Percentiles rank a stretch among this genome's conserved stretches.
These are phyloP conservation scores for Oscheius sp. DNA, from an alignment of 2,888 invertebrate species.

Conservation along the genomic window DNA sequence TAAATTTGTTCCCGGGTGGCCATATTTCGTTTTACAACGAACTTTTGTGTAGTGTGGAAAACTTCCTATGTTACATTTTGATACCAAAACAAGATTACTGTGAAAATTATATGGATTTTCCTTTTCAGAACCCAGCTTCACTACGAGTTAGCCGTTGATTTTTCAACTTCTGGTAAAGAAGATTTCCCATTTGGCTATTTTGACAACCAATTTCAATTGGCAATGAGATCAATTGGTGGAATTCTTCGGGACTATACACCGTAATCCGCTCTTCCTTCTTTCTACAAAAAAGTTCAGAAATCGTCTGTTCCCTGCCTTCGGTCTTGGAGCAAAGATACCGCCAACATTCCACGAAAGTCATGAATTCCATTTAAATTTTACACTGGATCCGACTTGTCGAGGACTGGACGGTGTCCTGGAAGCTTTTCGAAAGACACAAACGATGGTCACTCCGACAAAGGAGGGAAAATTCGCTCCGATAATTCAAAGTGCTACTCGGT, in stretches of 20 bases:
- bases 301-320: conserved; percentile 68
- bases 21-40: no score
- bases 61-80: no score
- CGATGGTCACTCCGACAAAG: conserved; percentile 64
- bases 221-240: conserved; percentile 66
- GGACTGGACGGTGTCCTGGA: conserved; percentile 68
- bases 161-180: conserved; percentile 44
- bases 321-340: conserved; percentile 71
- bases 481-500: conserved; percentile 68
- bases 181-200: conserved; percentile 53
- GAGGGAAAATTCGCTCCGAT: conserved; percentile 67
- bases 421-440: conserved; percentile 63
- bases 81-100: no score
- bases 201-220: conserved; percentile 63
- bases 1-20: no score
- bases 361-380: conserved; percentile 70
- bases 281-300: conserved; percentile 24
- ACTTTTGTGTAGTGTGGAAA: no score
- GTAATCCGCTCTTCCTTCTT: background rate
- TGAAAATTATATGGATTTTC: no score
- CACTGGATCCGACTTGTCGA: conserved; percentile 68
- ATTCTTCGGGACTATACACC: conserved; percentile 66
- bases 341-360: conserved; percentile 69
- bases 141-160: conserved; percentile 59
- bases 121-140: conserved; percentile 59